A percentile compares a stretch with the other conserved stretches of the same genome.
These are phyloP conservation scores for Neosilurus mollespiculum DNA, from an alignment of 2,797 vertebrate genomes.

Conservation along the genomic window DNA sequence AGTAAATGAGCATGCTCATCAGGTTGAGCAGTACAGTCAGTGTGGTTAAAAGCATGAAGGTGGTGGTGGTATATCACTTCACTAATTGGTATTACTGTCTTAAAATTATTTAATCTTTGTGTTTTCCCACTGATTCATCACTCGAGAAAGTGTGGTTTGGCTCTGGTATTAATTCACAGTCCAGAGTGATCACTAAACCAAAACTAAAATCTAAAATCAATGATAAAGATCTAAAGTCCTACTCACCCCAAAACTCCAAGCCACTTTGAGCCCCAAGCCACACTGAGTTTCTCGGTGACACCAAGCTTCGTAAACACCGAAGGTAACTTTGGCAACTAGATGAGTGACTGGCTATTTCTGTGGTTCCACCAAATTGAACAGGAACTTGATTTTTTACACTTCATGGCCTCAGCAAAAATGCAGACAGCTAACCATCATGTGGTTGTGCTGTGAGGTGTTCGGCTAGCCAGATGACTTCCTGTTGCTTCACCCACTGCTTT, in stretches of 20 bases:
- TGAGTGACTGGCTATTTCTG: slow-evolving; percentile 64
- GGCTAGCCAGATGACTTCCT: slow-evolving; percentile 77
- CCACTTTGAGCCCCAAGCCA: not conserved
- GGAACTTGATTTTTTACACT: slow-evolving; percentile 69
- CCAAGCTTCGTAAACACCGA: slow-evolving; percentile 4
- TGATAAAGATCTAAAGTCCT: not conserved
- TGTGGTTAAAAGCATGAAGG: not conserved
- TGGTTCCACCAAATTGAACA: slow-evolving; percentile 71
- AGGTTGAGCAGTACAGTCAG: not conserved
- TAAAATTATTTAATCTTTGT: not conserved
- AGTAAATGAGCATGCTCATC: not conserved
- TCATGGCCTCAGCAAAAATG: slow-evolving; percentile 73
- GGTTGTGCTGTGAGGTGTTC: slow-evolving; percentile 69
- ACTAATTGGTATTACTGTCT: not conserved
- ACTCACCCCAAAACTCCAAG: slow-evolving; percentile 39
- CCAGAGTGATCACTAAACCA: not conserved
- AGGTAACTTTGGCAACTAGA: slow-evolving; percentile 46
- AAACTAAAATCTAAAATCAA: not conserved
- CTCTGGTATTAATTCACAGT: not conserved
- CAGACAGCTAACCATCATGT: slow-evolving; percentile 78
- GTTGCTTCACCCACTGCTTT: slow-evolving; percentile 71
- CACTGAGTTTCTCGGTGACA: not conserved
- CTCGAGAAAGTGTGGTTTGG: not conserved
- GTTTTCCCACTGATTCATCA: not conserved
- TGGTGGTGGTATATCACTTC: not conserved